phyloP scores from a whole-genome alignment of 2,888 invertebrate species.

The Melieria picta region DNA sequence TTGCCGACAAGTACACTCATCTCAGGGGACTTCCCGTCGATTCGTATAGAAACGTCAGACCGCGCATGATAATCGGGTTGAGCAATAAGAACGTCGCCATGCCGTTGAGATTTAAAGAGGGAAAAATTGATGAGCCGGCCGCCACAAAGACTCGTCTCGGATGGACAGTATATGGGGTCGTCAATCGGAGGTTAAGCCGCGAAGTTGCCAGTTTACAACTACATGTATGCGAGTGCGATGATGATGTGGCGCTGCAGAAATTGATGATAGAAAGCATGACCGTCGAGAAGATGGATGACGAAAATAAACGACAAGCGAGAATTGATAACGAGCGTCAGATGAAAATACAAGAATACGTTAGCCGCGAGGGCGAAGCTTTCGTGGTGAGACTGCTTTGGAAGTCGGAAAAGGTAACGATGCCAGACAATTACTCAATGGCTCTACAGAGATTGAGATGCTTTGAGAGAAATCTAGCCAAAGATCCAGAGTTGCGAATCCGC shows the following conservation, averaged over 20 bases:
- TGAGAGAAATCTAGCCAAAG: constrained; percentile 42
- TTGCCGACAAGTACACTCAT: constrained; percentile 26
- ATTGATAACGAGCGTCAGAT: no score
- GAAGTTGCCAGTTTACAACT: constrained; percentile 18
- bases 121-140: constrained; percentile 31
- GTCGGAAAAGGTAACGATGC: constrained; percentile 34
- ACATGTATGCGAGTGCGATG: constrained; percentile 40
- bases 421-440: constrained; percentile 44
- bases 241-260: constrained; percentile 35
- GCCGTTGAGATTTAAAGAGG: constrained; percentile 35
- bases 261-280: constrained; percentile 33
- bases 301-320: background rate
- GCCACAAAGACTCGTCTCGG: constrained; percentile 39
- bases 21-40: constrained; percentile 33
- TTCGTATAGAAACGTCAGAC: constrained; percentile 28
- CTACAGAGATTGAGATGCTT: constrained; percentile 31
- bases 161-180: constrained; percentile 34
- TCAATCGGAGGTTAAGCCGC: background rate
- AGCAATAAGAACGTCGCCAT: constrained; percentile 36
- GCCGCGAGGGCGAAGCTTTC: constrained; percentile 23
- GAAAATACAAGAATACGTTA: constrained; percentile 18
- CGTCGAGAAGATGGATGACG: constrained; percentile 17
- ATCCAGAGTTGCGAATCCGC: constrained; percentile 40
- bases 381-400: constrained; percentile 34
- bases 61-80: constrained; percentile 34